Evolutionary conservation across 1,140 invertebrate genomes (phyloP), one percentile per base, ranked within the genome.

Genomic region (Microplitis demolitor): DNA sequence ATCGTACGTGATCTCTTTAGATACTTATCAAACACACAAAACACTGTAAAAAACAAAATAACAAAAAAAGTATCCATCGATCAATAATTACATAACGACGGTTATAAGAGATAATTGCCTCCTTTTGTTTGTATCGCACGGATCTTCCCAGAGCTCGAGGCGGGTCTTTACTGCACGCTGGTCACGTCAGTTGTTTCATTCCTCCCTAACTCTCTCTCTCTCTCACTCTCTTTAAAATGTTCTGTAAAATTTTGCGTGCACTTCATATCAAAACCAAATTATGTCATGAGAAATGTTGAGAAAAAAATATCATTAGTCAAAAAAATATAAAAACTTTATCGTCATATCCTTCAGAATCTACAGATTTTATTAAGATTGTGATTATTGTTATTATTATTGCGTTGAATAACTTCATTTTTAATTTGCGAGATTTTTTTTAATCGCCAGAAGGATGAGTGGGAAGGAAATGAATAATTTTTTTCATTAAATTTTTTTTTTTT

Each of bases 181-280:
- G 72, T 74, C 72, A 74, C 72, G 72, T 74, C 61, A 69, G 56
- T 51, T n/a, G 37, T 45, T 45, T 11, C 39, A 45, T 45, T 45
- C 6, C 39, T 45, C 39, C 39, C 39, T 45, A 6, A 11, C 6
- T 3, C 39, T 45, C 39, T 45, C 39, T 45, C 39, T 6, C 39
- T 45, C 39, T 11, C 11, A 45, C 39, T 45, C 39, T 11, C 11
- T 3, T 31, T 3, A 33, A 33, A 33, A 45, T 5, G 39, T 11
- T 45, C 39, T 1, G 58, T 61, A 8, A 9, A 11, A 64, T 64
- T 64, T 63, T 35, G 58, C 60, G 53, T 69, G 51, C 66, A 64
- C 11, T 35, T 34, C 9, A 39, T 45, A 45, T 45, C 11, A 45
- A 64, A n/a, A 39, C 33, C 3, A 64, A 3, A 64, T 64, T 64